These are phyloP conservation scores for Dromius quadrimaculatus DNA, from an alignment of 2,888 invertebrate genomes.

Conservation along the genomic window DNA sequence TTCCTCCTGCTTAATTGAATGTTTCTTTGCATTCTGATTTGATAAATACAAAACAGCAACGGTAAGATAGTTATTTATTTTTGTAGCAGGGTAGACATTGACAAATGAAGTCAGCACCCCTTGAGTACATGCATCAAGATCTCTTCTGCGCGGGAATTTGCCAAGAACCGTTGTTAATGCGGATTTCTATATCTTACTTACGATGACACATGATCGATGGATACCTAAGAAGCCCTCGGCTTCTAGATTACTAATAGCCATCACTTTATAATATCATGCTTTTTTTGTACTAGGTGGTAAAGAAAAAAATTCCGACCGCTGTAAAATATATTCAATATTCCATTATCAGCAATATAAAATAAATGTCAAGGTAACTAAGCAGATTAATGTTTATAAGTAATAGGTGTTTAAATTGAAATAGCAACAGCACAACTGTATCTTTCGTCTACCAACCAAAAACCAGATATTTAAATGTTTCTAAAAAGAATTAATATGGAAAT, in stretches of 20 bases:
- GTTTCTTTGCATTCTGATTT: too few species aligned
- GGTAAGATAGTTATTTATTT: too few species aligned
- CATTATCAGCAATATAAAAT: conserved; percentile 52
- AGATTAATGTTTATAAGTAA: conserved; percentile 52
- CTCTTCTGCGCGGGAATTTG: conserved; percentile 10
- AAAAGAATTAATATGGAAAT: background rate
- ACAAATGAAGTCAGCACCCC: conserved; percentile 38
- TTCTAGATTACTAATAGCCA: conserved; percentile 1
- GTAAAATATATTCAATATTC: conserved; percentile 51
- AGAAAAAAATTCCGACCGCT: conserved; percentile 46
- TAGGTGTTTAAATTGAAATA: conserved; percentile 50
- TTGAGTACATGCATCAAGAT: background rate
- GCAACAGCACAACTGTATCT: conserved; percentile 39
- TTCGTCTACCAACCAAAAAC: background rate
- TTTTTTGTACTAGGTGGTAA: conserved; percentile 14
- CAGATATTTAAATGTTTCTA: background rate
- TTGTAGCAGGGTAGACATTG: conserved; percentile 11
- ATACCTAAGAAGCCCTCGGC: background rate
- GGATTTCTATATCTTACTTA: background rate
- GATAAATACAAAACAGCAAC: background rate
- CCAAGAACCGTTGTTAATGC: conserved; percentile 12
- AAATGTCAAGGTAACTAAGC: conserved; percentile 51
- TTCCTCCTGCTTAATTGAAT: too few species aligned
- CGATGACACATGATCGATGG: conserved; percentile 7
- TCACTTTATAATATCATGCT: background rate